Base-by-base conservation (phyloP, 2,888 invertebrate genomes). In the Brenthis daphne region DNA sequence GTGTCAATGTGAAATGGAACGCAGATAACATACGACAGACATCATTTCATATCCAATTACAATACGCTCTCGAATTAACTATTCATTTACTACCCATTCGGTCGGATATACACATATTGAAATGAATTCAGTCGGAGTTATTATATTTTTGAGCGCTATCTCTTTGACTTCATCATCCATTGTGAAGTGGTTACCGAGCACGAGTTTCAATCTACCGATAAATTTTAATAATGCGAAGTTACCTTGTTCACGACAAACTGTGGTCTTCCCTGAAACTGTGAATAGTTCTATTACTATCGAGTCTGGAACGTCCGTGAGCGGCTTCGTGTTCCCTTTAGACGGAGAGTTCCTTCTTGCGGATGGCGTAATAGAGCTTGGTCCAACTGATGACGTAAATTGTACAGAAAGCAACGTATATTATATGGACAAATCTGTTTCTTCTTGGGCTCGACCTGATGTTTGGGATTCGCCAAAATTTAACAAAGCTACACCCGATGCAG, bases 401-500 rank as follows among this genome's bases (percentile, higher is more conserved):
- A 77, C 76, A 54, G 79, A 82, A 57, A 82, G 83, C 0, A 84
- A 85, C 55, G 77, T 83, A 2, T 84, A 85, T 72, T 90, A 86
- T 65, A 71, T 84, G 50, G 87, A 88, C 50, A 86, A 83, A 60
- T 77, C 83, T 0, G 74, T 77, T 3, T 82, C 84, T 3, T 77
- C 83, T 1, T 92, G 93, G 93, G 76, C 77, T 1, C 83, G 90
- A 76, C 85, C 90, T 0, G 85, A 86, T 57, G 89, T 86, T 14
- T 94, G 94, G 94, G 83, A 79, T 16, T 89, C 88, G 0, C 73
- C 84, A 1, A 84, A 77, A 57, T 88, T 89, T 61, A 93, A 88
- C 69, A 83, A 86, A 70, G 94, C 94, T 1, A 88, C 93, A 6
- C 94, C 94, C 0, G 91, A 94, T 74, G 80, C 87, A 0, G 93